Percentiles rank a stretch among this genome's conserved stretches.
Evolutionary conservation across 2,797 vertebrate species (phyloP).

Genomic region (Gobionotothen gibberifrons): DNA sequence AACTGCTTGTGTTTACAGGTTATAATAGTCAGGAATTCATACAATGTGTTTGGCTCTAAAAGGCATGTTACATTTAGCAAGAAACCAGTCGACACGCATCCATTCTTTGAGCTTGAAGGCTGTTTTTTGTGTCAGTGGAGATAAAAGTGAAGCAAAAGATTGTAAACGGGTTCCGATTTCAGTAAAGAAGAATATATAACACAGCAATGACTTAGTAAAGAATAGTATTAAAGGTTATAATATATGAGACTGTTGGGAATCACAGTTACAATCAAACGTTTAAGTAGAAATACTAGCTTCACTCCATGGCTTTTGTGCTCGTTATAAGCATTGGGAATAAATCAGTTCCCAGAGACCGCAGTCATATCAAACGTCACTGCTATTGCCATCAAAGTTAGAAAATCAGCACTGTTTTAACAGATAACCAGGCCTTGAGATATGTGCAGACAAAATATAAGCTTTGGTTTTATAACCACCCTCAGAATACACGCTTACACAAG

Average conservation of each 20-base stretch:
- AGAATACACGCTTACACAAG: slow-evolving; percentile 29
- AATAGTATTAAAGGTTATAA: not conserved
- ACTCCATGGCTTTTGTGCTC: no score
- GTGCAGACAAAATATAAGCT: slow-evolving; percentile 76
- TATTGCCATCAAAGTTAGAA: slow-evolving; percentile 71
- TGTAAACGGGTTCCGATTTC: not conserved
- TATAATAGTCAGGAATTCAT: not conserved
- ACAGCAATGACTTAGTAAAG: not conserved
- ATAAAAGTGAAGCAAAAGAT: not conserved
- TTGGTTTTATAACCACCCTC: slow-evolving; percentile 63
- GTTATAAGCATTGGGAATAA: slow-evolving; percentile 16
- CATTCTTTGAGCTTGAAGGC: slow-evolving; percentile 1
- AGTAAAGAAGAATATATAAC: not conserved
- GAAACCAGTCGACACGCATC: not conserved
- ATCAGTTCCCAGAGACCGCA: slow-evolving; percentile 63
- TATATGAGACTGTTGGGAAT: not conserved
- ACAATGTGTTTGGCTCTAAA: not conserved
- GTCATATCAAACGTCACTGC: slow-evolving; percentile 49
- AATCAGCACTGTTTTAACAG: slow-evolving; percentile 61
- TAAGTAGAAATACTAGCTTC: no score
- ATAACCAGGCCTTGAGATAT: slow-evolving; percentile 71
- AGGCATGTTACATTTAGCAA: not conserved
- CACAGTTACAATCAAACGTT: not conserved
- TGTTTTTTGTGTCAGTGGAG: not conserved
- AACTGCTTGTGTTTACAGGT: slow-evolving; percentile 8